Evolutionary conservation across 1,140 invertebrate genomes (phyloP), one percentile per base, ranked within the genome.

Genomic region (Conus betulinus): DNA sequence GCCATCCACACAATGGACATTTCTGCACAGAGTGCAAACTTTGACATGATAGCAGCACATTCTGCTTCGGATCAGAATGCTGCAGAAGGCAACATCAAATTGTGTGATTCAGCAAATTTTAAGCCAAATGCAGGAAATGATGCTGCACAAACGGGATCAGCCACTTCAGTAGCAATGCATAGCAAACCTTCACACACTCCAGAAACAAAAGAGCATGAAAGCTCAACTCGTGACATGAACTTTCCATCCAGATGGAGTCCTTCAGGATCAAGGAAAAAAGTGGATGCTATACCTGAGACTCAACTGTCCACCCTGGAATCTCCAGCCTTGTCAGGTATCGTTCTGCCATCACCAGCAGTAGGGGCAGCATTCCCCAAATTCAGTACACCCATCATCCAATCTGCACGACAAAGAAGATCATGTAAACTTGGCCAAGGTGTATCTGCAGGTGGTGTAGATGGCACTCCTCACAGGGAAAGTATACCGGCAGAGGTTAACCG

Each of bases 331-430:
- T 79, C 53, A 20, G 27, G 25, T 8, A 81, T 87, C n/a, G 57
- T 82, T 74, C 55, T 82, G 3, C 87, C 87, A 7, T 88, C 78
- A 60, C 78, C 81, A 52, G 55, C 57, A 39, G n/a, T 39, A 39
- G 87, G 55, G 17, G 23, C 76, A n/a, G 20, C 39, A n/a, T 39
- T 52, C 7, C 87, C 81, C 5, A 82, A 63, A 11, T 83, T 82
- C 55, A 87, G 71, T 74, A 79, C 74, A 15, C 85, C 85, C 76
- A 87, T 53, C n/a, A 27, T 25, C 3, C 85, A 55, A 7, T 81
- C 78, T 6, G 51, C 87, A 10, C 51, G 78, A 67, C 81, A 83
- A 53, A 74, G 3, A 23, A 71, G 81, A 27, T 52, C 55, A 27
- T 10, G 8, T 13, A 53, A 5, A 17, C 23, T 20, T 25, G 82